phyloP scores from a whole-genome alignment of 1,140 invertebrate genomes.

The Tetranychus urticae region DNA sequence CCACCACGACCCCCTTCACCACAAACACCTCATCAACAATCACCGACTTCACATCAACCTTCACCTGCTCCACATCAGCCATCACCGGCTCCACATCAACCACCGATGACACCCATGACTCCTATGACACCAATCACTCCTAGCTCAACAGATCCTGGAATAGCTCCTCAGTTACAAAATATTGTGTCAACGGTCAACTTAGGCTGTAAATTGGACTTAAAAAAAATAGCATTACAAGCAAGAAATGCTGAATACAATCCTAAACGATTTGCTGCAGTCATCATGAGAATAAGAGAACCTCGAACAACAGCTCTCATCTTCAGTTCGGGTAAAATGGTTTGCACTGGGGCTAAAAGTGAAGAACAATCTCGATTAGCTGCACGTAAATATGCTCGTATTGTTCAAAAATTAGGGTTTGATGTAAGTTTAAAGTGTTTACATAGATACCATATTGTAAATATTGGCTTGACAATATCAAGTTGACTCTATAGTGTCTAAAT shows the following conservation, averaged over 20 bases:
- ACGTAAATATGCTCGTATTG: conserved; percentile 94
- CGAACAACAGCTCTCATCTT: conserved; percentile 96
- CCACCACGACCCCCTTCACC: background rate
- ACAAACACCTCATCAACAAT: background rate
- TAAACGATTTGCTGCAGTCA: conserved; percentile 97
- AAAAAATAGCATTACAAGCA: conserved; percentile 93
- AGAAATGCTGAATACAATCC: conserved; percentile 99
- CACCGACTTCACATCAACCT: background rate
- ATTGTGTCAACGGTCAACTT: conserved; percentile 96
- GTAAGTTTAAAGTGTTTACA: conserved; percentile 27
- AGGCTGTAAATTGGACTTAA: conserved; percentile 79
- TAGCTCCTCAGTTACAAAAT: conserved; percentile 79
- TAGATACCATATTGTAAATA: background rate
- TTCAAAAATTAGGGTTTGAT: conserved; percentile 90
- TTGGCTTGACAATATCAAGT: conserved; percentile 1
- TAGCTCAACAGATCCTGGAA: conserved; percentile 60
- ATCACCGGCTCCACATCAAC: conserved; percentile 31
- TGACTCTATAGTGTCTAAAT: background rate
- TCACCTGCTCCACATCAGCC: background rate
- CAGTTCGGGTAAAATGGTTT: conserved; percentile 99
- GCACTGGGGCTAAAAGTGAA: conserved; percentile 98
- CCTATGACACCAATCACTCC: conserved; percentile 86
- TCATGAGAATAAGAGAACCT: conserved; percentile 97
- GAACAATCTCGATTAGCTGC: conserved; percentile 87
- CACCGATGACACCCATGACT: conserved; percentile 13